A percentile compares a stretch with the other conserved stretches of the same genome.
phyloP scores from a whole-genome alignment of 2,797 vertebrate species.

The Myotis daubentonii region DNA sequence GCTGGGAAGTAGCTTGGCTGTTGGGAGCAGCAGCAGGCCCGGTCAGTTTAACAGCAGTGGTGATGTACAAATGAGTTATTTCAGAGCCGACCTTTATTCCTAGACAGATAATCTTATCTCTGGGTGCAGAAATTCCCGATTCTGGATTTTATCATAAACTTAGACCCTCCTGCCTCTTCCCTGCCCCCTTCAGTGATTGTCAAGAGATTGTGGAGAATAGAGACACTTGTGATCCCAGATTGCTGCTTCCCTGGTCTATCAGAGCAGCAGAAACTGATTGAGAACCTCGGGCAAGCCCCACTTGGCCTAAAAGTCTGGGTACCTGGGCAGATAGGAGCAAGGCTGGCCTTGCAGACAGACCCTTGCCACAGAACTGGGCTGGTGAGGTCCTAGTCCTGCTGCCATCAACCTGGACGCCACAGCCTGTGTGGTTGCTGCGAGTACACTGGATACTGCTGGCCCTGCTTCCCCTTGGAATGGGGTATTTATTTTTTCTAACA shows the following conservation, averaged over 20 bases:
- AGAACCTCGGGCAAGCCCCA: neutral
- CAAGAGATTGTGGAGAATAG: neutral
- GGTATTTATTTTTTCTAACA: neutral
- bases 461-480: neutral
- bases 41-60: neutral
- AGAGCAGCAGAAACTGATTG: neutral
- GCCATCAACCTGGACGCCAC: neutral
- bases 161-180: too few species aligned
- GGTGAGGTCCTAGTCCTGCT: neutral
- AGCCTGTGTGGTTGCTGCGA: neutral
- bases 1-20: neutral
- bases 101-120: neutral
- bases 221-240: neutral
- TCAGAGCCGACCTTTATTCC: neutral
- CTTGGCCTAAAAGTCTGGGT: neutral
- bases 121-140: neutral
- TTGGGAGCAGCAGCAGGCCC: neutral
- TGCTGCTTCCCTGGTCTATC: neutral
- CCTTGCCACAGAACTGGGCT: neutral
- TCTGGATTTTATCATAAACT: constrained; percentile 20
- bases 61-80: neutral
- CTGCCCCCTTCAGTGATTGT: neutral
- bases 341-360: neutral
- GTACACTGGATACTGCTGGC: neutral
- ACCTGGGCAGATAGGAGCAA: neutral